Percentiles rank a stretch among this genome's conserved stretches.
Evolutionary conservation across 2,113 vertebrate species (phyloP).

Genomic region (Odocoileus hemionus): DNA sequence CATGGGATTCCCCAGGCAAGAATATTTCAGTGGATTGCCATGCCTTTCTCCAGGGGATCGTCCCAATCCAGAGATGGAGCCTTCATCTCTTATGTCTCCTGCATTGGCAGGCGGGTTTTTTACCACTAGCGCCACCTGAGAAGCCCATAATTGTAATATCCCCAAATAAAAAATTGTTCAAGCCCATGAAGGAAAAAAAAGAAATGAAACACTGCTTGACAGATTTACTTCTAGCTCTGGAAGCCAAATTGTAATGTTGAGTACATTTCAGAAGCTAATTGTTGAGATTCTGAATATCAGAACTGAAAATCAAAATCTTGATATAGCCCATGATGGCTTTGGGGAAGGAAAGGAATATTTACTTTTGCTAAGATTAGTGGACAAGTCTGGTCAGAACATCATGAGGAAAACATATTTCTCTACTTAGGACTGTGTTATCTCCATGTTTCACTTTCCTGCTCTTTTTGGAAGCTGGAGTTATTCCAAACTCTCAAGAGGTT

Average conservation of each 20-base stretch:
- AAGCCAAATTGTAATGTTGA: background rate
- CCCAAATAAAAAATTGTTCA: background rate
- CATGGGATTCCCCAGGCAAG: background rate
- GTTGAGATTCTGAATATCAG: background rate
- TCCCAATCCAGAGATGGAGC: background rate
- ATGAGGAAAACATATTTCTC: slow-evolving; percentile 29
- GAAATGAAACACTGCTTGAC: background rate
- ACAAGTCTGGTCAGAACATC: slow-evolving; percentile 51
- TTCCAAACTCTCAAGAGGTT: slow-evolving; percentile 64
- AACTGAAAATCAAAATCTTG: background rate
- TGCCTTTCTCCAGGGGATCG: background rate
- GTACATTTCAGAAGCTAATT: background rate
- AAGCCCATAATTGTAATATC: background rate
- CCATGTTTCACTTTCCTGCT: slow-evolving; percentile 24
- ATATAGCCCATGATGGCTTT: background rate
- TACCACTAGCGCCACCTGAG: background rate
- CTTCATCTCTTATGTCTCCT: background rate
- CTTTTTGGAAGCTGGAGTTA: slow-evolving; percentile 61
- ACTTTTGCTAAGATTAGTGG: slow-evolving; percentile 42
- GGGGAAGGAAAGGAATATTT: slow-evolving; percentile 49
- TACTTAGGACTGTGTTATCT: slow-evolving; percentile 42
- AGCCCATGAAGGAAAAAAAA: background rate
- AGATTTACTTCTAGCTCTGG: background rate
- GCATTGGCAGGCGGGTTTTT: background rate
- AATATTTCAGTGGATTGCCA: background rate